Conservation (phyloP, 2,888 invertebrate species). For the Cistogaster globosa region DNA sequence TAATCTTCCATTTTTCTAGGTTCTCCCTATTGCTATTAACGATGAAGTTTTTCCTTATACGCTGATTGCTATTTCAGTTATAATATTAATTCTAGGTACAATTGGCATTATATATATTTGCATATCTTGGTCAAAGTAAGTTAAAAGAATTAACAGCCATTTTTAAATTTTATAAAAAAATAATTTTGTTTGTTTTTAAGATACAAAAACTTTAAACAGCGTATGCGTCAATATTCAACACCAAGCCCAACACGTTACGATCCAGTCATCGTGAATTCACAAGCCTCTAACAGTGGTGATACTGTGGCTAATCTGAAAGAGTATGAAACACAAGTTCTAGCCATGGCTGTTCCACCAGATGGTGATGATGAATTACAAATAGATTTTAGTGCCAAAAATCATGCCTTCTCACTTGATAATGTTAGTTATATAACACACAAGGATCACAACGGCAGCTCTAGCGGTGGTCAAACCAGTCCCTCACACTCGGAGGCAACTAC, state of each 20-base stretch:
- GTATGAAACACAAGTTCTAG: constrained; percentile 96
- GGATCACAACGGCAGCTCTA: constrained; percentile 83
- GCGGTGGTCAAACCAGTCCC: constrained; percentile 88
- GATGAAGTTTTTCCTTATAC: constrained; percentile 94
- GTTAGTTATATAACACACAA: constrained; percentile 94
- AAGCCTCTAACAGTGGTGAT: constrained; percentile 83
- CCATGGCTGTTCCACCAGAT: constrained; percentile 95
- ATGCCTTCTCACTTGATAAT: constrained; percentile 93
- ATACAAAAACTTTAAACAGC: constrained; percentile 94
- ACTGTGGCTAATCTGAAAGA: constrained; percentile 89
- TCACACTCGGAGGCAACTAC: constrained; percentile 92
- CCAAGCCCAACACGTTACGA: constrained; percentile 88
- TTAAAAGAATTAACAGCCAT: constrained; percentile 40
- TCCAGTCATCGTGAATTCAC: constrained; percentile 85
- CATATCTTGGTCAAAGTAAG: constrained; percentile 95
- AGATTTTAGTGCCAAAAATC: constrained; percentile 93
- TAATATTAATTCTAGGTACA: constrained; percentile 93
- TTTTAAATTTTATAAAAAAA: not conserved
- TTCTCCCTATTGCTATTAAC: constrained; percentile 84
- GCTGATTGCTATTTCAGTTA: constrained; percentile 92
- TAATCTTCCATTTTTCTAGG: constrained; percentile 75
- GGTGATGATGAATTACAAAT: constrained; percentile 92
- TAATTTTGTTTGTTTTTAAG: constrained; percentile 81
- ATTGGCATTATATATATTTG: constrained; percentile 96
- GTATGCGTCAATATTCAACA: constrained; percentile 89